Evolutionary conservation across 2,797 vertebrate genomes (phyloP), one percentile per base, ranked within the genome.

Genomic region (Amniataba percoides): DNA sequence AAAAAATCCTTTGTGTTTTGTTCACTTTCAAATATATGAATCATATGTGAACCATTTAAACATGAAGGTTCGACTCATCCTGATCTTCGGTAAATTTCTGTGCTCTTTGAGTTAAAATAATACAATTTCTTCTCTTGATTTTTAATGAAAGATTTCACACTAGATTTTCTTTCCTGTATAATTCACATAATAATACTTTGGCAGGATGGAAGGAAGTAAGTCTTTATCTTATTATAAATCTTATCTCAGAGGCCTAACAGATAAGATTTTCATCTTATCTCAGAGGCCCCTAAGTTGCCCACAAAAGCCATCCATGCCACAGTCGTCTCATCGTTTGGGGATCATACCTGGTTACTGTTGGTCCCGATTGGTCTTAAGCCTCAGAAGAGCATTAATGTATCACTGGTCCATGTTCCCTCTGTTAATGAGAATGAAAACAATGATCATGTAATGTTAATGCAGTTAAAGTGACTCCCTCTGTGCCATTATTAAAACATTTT

Each of bases 381-480:
- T 64, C 60, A 58, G 25, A 64, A 42, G 53, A 56, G 14, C 42
- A 27, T 52, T 53, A 78, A 48, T 45, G 62, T 72, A 66, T 66
- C 39, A 48, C 16, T 31, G 34, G 39, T 10, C 46, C 56, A 21
- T 45, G 27, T 75, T 77, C 12, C 48, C 49, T 79, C 58, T 25
- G 57, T 74, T 70, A 78, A 84, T 69, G 31, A 80, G 78, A 86
- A 77, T 62, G 65, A 87, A 89, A 92, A 88, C 87, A 88, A 67
- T 66, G 83, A 84, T 92, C 89, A 91, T 94, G 83, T 92, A 93
- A 92, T 91, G 85, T 92, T 94, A 93, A 93, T 94, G 88, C 39
- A 59, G 74, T 80, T 85, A 86, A 94, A 94, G 87, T 89, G 85
- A 87, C 87, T 93, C 89, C 92, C 89, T 88, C 74, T 80, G 81